Evolutionary conservation across 1,140 invertebrate genomes (phyloP), one percentile per base, ranked within the genome.

Genomic region (Danaus plexippus): DNA sequence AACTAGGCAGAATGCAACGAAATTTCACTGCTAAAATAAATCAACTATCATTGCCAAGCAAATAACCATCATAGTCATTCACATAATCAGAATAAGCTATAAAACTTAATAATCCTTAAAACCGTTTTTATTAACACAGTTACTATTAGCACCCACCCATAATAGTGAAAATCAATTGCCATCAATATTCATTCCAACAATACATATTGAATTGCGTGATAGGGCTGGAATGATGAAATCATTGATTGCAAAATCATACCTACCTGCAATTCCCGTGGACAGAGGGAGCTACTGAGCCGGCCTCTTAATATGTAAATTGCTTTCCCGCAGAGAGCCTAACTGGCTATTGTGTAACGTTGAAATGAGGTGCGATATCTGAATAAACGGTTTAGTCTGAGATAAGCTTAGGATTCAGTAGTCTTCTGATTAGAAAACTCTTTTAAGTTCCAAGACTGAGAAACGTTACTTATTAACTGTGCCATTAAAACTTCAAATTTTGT

Each of bases 281-380:
- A 59, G 54, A 57, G 57, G 54, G 57, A 43, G 54, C 22, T 18
- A 46, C 44, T 52, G 62, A 51, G 62, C 57, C 22, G 7, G 22
- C 22, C 56, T 32, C 57, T 64, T 64, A 64, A 59, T 54, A 60
- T 64, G 62, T 54, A 60, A 60, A 64, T 64, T 64, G 58, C 58
- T 63, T 45, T 48, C 57, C 42, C 52, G 15, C 11, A 43, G 47
- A 48, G 41, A 59, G 61, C 61, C 61, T 63, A 63, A 59, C 61
- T 63, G 61, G 61, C 56, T 54, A 58, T 59, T 59, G 57, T 59
- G 54, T 63, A 48, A 32, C 13, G 47, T 42, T 46, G 59, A 56
- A 58, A 58, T 54, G 61, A 63, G 57, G 53, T 47, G 51, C 53
- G 18, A 56, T 55, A 47, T 49, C 54, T 56, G 54, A 43, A 56